Base-by-base conservation (phyloP, 2,888 invertebrate species). In the Antheraea yamamai region DNA sequence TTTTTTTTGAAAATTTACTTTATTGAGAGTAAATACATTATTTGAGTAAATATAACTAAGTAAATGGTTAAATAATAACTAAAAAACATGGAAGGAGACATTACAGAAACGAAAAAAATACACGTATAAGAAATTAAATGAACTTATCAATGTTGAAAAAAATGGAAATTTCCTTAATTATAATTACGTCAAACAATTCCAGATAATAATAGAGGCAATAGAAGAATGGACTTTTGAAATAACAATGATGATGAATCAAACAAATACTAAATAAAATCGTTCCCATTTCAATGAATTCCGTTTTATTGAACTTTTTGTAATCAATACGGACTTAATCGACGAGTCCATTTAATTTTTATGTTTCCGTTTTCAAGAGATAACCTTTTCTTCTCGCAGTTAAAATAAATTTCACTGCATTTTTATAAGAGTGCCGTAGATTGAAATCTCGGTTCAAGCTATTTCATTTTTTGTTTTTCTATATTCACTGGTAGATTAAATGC, bases 381-480 rank as follows among this genome's bases (percentile, higher is more conserved):
- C 7, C 73, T 20, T 61, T 61, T 12, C 35, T 35, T 30, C 39
- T 73, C 61, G 61, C 61, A 58, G 20, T 70, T 20, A n/a, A 39
- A 39, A 39, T 61, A 70, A 39, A 39, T 35, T 61, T 73, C 73
- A 73, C 39, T 73, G 73, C 73, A 73, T 61, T 73, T 73, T 73
- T 73, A 73, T 61, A 70, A 70, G 39, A 70, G 70, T 55, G 61
- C 61, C 23, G 61, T 70, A 58, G 73, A 61, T 73, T 73, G 39
- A 61, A 73, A 73, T 73, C 39, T 35, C 73, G 20, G 73, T 61
- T n/a, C 73, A 55, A 39, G 30, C 23, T 26, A 61, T 61, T 61
- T 58, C 35, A 6, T 70, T 64, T 39, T 73, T 61, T 73, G 4
- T 39, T 39, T 73, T 61, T 73, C 35, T 58, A n/a, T 73, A n/a